Conservation (phyloP, 2,888 invertebrate genomes). For the Alloplasta piceator region DNA sequence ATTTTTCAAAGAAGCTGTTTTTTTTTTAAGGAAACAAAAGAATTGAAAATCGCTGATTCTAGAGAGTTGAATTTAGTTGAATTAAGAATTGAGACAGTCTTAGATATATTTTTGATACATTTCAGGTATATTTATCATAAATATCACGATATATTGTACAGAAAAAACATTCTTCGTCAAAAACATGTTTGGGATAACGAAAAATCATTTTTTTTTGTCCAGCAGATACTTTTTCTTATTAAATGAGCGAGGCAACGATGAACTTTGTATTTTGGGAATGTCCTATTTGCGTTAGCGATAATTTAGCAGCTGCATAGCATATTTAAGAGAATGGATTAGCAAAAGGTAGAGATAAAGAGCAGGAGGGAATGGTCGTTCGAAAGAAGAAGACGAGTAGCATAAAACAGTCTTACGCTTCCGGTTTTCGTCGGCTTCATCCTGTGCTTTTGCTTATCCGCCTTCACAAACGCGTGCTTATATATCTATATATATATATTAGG, state of each 20-base stretch:
- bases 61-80: no score
- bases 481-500: no score
- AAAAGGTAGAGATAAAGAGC: not conserved
- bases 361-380: slow-evolving; percentile 12
- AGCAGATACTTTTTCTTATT: not conserved
- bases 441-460: not conserved
- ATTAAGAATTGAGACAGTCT: no score
- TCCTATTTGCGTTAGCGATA: slow-evolving; percentile 44
- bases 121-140: no score
- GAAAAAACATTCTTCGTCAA: no score
- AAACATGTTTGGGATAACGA: no score
- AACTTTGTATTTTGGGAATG: slow-evolving; percentile 40
- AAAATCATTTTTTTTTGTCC: no score
- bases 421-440: not conserved
- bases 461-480: slow-evolving; percentile 1
- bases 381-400: slow-evolving; percentile 38
- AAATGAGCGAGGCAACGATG: slow-evolving; percentile 8
- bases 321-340: slow-evolving; percentile 12
- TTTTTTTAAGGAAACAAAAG: no score
- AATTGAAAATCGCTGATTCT: no score
- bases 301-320: slow-evolving; percentile 7
- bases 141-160: no score
- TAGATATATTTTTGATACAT: no score
- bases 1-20: no score
- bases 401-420: slow-evolving; percentile 2